These are phyloP conservation scores for Pseudocheirus occidentalis DNA, from an alignment of 2,797 vertebrate genomes.

Conservation along the genomic window DNA sequence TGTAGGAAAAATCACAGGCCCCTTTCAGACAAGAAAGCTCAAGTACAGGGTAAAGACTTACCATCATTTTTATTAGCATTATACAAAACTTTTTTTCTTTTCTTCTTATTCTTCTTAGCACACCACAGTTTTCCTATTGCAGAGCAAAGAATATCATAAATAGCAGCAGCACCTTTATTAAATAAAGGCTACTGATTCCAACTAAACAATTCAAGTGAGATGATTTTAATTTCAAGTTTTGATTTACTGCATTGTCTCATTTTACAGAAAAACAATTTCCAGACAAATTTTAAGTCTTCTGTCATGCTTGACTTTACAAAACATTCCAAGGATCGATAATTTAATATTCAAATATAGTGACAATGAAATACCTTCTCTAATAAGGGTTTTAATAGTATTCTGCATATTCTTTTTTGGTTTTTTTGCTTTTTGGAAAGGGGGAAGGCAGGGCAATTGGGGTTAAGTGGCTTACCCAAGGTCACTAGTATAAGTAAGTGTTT, in stretches of 20 bases:
- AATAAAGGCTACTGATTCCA: slow-evolving; percentile 58
- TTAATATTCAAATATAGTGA: slow-evolving; percentile 44
- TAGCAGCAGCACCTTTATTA: slow-evolving; percentile 7
- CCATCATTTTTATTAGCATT: slow-evolving; percentile 96
- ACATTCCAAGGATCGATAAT: background rate
- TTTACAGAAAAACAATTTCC: slow-evolving; percentile 39
- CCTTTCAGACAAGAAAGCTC: slow-evolving; percentile 18
- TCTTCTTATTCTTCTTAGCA: slow-evolving; percentile 99
- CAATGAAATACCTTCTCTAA: too few species aligned
- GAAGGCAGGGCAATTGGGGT: too few species aligned
- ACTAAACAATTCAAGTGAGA: slow-evolving; percentile 34
- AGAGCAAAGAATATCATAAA: slow-evolving; percentile 67
- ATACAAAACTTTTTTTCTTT: slow-evolving; percentile 95
- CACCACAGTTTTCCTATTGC: slow-evolving; percentile 96
- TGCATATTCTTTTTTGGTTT: too few species aligned
- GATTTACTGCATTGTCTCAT: slow-evolving; percentile 6
- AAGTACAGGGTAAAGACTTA: slow-evolving; percentile 79
- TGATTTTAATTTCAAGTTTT: slow-evolving; percentile 49
- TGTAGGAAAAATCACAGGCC: background rate
- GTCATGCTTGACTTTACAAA: slow-evolving; percentile 4
- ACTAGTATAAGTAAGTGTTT: too few species aligned
- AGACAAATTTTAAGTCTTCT: slow-evolving; percentile 43
- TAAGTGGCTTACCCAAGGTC: too few species aligned
- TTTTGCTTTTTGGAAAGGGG: too few species aligned
- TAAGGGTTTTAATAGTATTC: background rate